Conservation (phyloP, 2,888 invertebrate genomes). For the Aelia acuminata region DNA sequence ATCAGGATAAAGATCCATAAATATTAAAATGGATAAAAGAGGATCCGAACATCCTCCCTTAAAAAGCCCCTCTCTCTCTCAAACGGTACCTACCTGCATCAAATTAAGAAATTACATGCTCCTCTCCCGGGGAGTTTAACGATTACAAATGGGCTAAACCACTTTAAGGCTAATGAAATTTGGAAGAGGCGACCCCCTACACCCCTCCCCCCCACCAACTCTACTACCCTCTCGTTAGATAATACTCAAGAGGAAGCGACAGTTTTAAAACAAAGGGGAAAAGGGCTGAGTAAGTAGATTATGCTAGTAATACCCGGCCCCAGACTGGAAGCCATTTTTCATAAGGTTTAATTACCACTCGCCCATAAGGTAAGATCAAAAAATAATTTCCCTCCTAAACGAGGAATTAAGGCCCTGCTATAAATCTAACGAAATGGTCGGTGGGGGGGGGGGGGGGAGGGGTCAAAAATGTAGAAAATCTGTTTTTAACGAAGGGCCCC, state of each 20-base stretch:
- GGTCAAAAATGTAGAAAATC: constrained; percentile 60
- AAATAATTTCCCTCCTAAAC: constrained; percentile 59
- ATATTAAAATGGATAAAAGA: background rate
- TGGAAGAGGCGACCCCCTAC: constrained; percentile 9
- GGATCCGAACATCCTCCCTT: background rate
- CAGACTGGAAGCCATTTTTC: constrained; percentile 17
- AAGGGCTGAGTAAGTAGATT: constrained; percentile 49
- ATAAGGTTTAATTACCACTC: constrained; percentile 29
- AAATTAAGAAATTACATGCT: constrained; percentile 46
- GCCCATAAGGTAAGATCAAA: constrained; percentile 53
- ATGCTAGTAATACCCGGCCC: constrained; percentile 16
- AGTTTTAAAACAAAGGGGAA: constrained; percentile 49
- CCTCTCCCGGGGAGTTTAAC: background rate
- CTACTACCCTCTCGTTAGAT: constrained; percentile 39
- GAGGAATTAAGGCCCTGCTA: constrained; percentile 40
- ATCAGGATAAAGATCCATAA: background rate
- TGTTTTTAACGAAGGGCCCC: constrained; percentile 61
- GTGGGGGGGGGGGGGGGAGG: constrained; percentile 43
- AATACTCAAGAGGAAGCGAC: constrained; percentile 32
- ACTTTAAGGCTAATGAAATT: constrained; percentile 47
- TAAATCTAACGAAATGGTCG: constrained; percentile 56
- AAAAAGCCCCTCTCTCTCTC: constrained; percentile 1
- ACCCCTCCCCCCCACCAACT: background rate
- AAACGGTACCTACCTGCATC: background rate
- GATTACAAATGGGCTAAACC: constrained; percentile 46